phyloP scores from a whole-genome alignment of 2,888 invertebrate genomes.

The Pammene fasciana region DNA sequence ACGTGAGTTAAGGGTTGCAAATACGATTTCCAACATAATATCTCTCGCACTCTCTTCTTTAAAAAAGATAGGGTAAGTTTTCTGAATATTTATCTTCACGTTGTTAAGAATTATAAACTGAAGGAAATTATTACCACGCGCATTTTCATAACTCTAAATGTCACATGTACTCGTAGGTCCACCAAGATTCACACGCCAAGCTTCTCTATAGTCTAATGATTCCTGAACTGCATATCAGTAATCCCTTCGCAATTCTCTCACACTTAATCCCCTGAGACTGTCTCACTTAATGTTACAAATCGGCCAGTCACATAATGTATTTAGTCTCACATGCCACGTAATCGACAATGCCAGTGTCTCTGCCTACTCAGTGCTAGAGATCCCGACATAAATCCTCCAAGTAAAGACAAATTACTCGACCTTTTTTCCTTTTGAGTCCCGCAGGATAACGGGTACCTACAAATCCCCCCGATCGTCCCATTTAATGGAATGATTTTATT shows the following conservation, averaged over 20 bases:
- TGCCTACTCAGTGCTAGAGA: conserved; percentile 61
- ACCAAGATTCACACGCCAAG: too few species aligned
- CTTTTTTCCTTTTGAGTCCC: conserved; percentile 71
- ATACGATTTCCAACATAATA: background rate
- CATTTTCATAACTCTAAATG: too few species aligned
- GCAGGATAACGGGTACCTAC: conserved; percentile 65
- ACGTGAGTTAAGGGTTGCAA: background rate
- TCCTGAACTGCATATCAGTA: background rate
- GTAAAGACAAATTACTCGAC: conserved; percentile 78
- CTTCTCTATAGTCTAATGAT: background rate
- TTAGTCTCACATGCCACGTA: conserved; percentile 51
- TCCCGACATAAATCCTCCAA: conserved; percentile 73
- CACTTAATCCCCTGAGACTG: conserved; percentile 14
- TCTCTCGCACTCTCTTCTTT: background rate
- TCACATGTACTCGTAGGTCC: too few species aligned
- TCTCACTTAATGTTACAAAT: conserved; percentile 35
- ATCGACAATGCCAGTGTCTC: conserved; percentile 59
- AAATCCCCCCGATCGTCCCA: conserved; percentile 65
- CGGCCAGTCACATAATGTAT: conserved; percentile 29
- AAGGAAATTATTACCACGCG: too few species aligned
- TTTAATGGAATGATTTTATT: conserved; percentile 74
- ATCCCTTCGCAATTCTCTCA: conserved; percentile 5
- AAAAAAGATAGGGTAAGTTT: too few species aligned
- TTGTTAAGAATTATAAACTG: too few species aligned
- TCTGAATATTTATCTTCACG: too few species aligned